A percentile compares a stretch with the other conserved stretches of the same genome.
Evolutionary conservation across 53 echinoderm and acorn worm genomes (phyloP).

Genomic region (Echinarachnius parma): DNA sequence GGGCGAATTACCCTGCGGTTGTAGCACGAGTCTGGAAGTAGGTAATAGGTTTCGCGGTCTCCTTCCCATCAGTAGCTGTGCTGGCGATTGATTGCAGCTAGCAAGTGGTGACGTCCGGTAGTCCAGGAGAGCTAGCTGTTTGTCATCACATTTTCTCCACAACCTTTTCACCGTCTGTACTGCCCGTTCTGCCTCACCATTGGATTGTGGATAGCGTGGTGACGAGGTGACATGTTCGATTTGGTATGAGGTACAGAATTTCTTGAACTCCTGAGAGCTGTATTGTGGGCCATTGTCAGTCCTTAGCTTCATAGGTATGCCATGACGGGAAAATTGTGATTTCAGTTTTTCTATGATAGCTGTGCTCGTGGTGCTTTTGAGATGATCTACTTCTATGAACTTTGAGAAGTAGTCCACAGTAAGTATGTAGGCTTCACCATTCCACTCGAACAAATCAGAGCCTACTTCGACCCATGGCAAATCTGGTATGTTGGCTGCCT

Average conservation of each 20-base stretch:
- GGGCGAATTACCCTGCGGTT: too few species aligned
- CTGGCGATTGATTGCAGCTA: conserved; percentile 54
- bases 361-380: conserved; percentile 24
- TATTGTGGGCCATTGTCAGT: conserved; percentile 57
- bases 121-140: conserved; percentile 51
- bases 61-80: conserved; percentile 67
- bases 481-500: conserved; percentile 35
- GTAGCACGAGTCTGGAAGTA: not conserved
- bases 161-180: conserved; percentile 51
- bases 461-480: conserved; percentile 52
- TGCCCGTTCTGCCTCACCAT: conserved; percentile 49
- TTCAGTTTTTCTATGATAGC: conserved; percentile 36
- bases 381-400: conserved; percentile 52
- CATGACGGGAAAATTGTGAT: conserved; percentile 45
- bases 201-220: conserved; percentile 57
- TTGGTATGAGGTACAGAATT: conserved; percentile 41
- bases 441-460: conserved; percentile 48
- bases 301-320: conserved; percentile 47
- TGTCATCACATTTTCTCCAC: conserved; percentile 57
- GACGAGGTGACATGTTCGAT: conserved; percentile 54
- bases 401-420: conserved; percentile 63
- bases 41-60: conserved; percentile 49
- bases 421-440: conserved; percentile 8
- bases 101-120: conserved; percentile 32
- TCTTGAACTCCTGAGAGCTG: conserved; percentile 33